Evolutionary conservation across 1,140 invertebrate species (phyloP), one percentile per base, ranked within the genome.

Genomic region (Leptopilina clavipes): DNA sequence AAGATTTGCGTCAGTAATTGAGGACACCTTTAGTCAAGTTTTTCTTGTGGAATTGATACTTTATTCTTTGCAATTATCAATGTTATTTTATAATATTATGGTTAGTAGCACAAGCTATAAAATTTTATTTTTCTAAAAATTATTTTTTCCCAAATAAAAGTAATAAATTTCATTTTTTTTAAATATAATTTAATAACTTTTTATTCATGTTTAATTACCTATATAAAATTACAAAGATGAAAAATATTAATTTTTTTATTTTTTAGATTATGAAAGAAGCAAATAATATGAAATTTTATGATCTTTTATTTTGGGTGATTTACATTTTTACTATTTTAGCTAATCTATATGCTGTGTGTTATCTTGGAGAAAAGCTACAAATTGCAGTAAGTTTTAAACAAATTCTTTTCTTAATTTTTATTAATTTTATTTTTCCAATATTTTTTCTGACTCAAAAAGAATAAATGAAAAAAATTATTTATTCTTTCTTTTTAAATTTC

Each of bases 1-100:
- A n/a, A 37, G 25, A 1, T 75, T 75, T 75, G 18, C 74, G 44
- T 43, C 70, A 43, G 9, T 17, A 43, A 76, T 59, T 52, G 25
- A 54, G 52, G 9, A 37, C 14, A 56, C n/a, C 17, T 76, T 75
- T 17, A 75, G 44, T 12, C 14, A 70, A 22, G 56, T 75, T 0
- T 70, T 75, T 70, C 56, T 70, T 10, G 12, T 56, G 17, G 44
- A 31, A 43, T 52, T 48, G 44, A 25, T 70, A 43, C 31, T 37
- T 3, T n/a, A 31, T 70, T 70, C 37, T n/a, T 31, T 37, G 8
- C 37, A 70, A 37, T 70, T 70, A n/a, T 70, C 11, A 10, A 31
- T 70, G 37, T 25, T n/a, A 8, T 22, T 6, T 31, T 37, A 70
- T 37, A 7, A 19, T 19, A 9, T 56, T 0, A 19, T 56, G 19